phyloP scores from a whole-genome alignment of 2,113 vertebrate genomes.

The Aplodontia rufa region DNA sequence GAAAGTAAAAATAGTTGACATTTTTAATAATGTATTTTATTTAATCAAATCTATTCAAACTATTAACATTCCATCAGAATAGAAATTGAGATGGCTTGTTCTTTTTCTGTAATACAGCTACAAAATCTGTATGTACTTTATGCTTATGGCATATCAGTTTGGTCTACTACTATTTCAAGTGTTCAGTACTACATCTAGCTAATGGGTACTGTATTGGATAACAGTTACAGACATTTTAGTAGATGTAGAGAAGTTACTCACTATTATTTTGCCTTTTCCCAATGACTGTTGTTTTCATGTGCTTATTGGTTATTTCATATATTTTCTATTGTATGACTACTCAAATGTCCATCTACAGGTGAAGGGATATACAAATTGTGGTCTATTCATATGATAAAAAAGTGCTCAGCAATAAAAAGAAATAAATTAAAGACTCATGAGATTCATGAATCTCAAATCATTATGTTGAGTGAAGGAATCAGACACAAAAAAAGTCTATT shows the following conservation, averaged over 20 bases:
- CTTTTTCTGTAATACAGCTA: not conserved
- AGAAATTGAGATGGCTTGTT: not conserved
- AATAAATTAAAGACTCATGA: not conserved
- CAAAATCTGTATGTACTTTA: not conserved
- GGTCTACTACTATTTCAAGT: not conserved
- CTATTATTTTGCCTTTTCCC: not conserved
- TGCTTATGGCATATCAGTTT: not conserved
- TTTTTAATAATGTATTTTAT: not conserved
- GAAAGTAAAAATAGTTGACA: not conserved
- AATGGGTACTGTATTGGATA: not conserved
- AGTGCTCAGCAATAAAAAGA: not conserved
- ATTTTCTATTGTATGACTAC: not conserved
- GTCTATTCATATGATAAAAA: not conserved
- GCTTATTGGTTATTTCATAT: not conserved
- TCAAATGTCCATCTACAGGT: not conserved
- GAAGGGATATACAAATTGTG: not conserved
- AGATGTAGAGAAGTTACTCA: not conserved
- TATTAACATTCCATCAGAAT: not conserved
- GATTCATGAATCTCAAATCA: not conserved
- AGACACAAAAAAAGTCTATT: not conserved
- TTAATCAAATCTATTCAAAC: constrained; percentile 16
- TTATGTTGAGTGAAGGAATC: not conserved
- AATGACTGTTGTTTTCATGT: not conserved
- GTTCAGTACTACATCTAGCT: not conserved
- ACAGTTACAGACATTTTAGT: not conserved